Evolutionary conservation across 64 coral and sea anemone genomes (phyloP).

Genomic region (Actinia tenebrosa): DNA sequence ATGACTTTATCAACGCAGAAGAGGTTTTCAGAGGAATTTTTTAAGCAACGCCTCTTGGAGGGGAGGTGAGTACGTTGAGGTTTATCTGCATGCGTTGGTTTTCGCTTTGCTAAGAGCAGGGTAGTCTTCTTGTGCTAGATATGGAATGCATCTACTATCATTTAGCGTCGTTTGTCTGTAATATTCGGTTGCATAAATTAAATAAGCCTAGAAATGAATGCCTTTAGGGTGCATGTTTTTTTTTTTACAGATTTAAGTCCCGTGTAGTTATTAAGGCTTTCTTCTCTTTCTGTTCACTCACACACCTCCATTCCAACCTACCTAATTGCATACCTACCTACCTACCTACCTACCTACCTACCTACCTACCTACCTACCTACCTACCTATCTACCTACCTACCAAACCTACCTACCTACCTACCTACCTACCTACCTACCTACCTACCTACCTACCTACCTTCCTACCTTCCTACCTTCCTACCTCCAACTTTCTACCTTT

Average conservation of each 20-base stretch:
- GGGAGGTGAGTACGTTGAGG: not conserved
- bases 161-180: not conserved
- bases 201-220: not conserved
- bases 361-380: too few species aligned
- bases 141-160: not conserved
- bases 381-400: too few species aligned
- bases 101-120: constrained; percentile 11
- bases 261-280: too few species aligned
- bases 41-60: not conserved
- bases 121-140: not conserved
- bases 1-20: not conserved
- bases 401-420: too few species aligned
- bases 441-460: too few species aligned
- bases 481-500: too few species aligned
- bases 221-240: not conserved
- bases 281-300: too few species aligned
- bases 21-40: not conserved
- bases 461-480: too few species aligned
- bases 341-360: too few species aligned
- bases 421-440: too few species aligned
- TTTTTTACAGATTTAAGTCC: not conserved
- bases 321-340: too few species aligned
- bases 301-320: too few species aligned
- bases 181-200: not conserved
- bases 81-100: not conserved